Base-by-base conservation (phyloP, 2,797 vertebrate genomes). In the Sebastes hubbsi region DNA sequence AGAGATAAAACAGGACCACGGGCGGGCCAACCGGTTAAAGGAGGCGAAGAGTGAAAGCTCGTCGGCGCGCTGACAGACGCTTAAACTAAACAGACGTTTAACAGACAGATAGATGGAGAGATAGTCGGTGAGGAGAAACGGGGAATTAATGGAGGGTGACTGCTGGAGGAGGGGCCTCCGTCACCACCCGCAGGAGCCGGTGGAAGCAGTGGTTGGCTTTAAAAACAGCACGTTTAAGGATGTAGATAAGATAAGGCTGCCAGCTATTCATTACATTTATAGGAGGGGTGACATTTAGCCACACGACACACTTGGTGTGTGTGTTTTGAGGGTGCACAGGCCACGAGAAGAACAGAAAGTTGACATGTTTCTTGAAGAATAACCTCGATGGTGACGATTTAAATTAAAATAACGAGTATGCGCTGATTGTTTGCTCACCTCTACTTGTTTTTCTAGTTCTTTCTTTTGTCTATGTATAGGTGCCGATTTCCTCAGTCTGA, bases 11-110 rank as follows among this genome's bases (percentile, higher is more conserved):
- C 64, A 46, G 38, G 74, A 69, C 38, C 59, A 72, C 66, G 79
- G 87, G 88, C 84, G 79, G 86, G 61, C 63, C 1, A 74, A 91
- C 90, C 58, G 64, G 93, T 92, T 90, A 22, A 38, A 64, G 69
- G 55, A 83, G 82, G 82, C 36, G 84, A 83, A 8, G 86, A 87
- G 83, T 71, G 90, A 92, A 60, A 68, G 87, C 86, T 80, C 1
- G 71, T 68, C 77, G 3, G 36, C 38, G 16, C 42, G 2, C 81
- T 85, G 86, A 91, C 80, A 85, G 84, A 81, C 72, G 60, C 42
- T 90, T 69, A 81, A 88, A 61, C 66, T 84, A 89, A 91, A 91
- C 84, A 88, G 80, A 85, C 89, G 8, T 82, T 85, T 83, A 92
- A 88, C 82, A 80, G 85, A 85, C 86, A 74, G 68, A 70, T 49